A percentile compares a stretch with the other conserved stretches of the same genome.
Evolutionary conservation across 2,113 vertebrate genomes (phyloP).

Genomic region (Atherinomorus stipes): DNA sequence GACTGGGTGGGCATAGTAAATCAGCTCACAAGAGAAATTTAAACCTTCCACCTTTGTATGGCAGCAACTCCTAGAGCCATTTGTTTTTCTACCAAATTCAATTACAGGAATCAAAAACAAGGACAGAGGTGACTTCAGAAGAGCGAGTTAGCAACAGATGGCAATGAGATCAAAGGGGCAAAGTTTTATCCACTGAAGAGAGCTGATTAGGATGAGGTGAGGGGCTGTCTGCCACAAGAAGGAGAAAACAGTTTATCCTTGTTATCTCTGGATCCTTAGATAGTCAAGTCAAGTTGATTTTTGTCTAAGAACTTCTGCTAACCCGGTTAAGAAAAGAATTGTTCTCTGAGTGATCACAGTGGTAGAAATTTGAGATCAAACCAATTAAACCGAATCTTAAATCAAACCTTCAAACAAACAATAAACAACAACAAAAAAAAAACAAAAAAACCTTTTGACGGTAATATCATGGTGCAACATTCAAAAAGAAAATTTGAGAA

Average conservation of each 20-base stretch:
- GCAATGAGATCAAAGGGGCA: conserved; percentile 71
- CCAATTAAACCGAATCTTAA: too few relatives aligned
- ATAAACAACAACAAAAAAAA: too few relatives aligned
- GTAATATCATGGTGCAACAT: too few relatives aligned
- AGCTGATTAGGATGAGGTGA: conserved; percentile 34
- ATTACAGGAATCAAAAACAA: conserved; percentile 71
- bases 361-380: too few relatives aligned
- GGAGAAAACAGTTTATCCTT: conserved; percentile 19
- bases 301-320: too few relatives aligned
- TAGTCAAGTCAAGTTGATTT: neutral
- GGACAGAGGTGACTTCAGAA: conserved; percentile 59
- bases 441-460: too few relatives aligned
- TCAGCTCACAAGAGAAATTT: conserved; percentile 60
- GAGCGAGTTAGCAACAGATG: conserved; percentile 50
- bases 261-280: conserved; percentile 14
- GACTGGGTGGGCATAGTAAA: conserved; percentile 71
- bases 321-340: too few relatives aligned
- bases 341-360: neutral
- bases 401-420: too few relatives aligned
- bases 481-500: too few relatives aligned
- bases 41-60: conserved; percentile 37
- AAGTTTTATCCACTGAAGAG: conserved; percentile 39
- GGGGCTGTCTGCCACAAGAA: neutral
- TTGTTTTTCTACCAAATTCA: conserved; percentile 76
- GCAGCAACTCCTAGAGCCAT: conserved; percentile 24